A percentile compares a stretch with the other conserved stretches of the same genome.
Evolutionary conservation across 2,888 invertebrate genomes (phyloP).

Genomic region (Laothoe populi): DNA sequence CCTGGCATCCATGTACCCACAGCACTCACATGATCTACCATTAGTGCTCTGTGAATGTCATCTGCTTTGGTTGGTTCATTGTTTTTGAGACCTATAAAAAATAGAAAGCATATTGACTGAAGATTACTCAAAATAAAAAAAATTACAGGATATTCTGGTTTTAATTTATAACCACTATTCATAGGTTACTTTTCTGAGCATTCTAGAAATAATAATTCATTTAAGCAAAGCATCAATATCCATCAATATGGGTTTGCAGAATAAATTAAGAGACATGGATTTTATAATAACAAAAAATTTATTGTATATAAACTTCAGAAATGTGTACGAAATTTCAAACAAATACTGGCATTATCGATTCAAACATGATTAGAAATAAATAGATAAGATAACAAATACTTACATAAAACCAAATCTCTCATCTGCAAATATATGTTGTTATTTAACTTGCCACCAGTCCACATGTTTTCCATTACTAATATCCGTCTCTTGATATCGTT

Average conservation of each 20-base stretch:
- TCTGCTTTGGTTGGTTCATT: conserved; percentile 80
- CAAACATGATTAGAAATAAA: neutral
- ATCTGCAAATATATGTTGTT: conserved; percentile 74
- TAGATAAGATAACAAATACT: conserved; percentile 29
- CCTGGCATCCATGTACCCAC: conserved; percentile 87
- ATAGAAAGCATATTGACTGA: neutral
- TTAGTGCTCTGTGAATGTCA: conserved; percentile 83
- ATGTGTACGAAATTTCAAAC: no score
- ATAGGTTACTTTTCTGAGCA: no score
- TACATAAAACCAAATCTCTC: conserved; percentile 83
- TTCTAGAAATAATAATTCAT: no score
- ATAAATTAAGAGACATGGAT: no score
- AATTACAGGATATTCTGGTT: neutral
- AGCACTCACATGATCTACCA: conserved; percentile 84
- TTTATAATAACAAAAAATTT: no score
- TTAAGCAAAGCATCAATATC: no score
- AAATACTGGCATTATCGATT: neutral
- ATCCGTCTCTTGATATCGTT: conserved; percentile 84
- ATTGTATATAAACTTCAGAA: no score
- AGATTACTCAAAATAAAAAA: neutral
- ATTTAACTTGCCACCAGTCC: conserved; percentile 83
- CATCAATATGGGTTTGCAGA: no score
- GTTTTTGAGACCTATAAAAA: conserved; percentile 78
- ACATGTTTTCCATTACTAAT: conserved; percentile 83
- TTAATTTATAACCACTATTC: no score